Evolutionary conservation across 2,888 invertebrate species (phyloP), one percentile per base, ranked within the genome.

Genomic region (Lochmaea crataegi): DNA sequence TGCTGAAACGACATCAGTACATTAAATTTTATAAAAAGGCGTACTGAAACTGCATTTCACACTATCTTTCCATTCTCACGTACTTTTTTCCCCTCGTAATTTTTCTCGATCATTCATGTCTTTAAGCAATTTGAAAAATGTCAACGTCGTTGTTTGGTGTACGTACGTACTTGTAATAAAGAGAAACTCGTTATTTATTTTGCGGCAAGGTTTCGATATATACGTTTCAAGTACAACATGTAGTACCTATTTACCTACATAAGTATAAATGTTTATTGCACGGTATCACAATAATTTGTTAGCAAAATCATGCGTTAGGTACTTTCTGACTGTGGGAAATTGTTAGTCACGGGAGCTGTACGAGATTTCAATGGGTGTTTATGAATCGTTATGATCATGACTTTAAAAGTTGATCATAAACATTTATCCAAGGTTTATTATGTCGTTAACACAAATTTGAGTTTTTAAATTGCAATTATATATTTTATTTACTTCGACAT

Each of bases 231-330:
- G 74, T 71, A 71, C 68, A 64, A 68, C 74, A 45, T 68, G 65
- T 65, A 56, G 65, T 71, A 65, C 61, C 74, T 68, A 74, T 71
- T 74, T 68, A 74, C 74, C 74, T 74, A 74, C 74, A 74, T 74
- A 74, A 74, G 61, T 64, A n/a, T n/a, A 71, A 71, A 56, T 61
- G 61, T 69, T 73, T 69, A 69, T 73, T 65, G 57, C 48, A 60
- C 60, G 48, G 45, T 38, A 68, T 48, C 26, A 68, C 60, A 16
- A 51, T 68, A 58, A 68, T 68, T 68, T 60, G 65, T 56, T 56
- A 12, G 14, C 9, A 60, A 68, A 68, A 57, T 58, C 14, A 58
- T 58, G 18, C 45, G 14, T 42, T n/a, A 38, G 16, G 60, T 58
- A 67, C 58, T 53, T 26, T 32, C 65, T 12, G 64, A 26, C 64